A percentile compares a stretch with the other conserved stretches of the same genome.
phyloP scores from a whole-genome alignment of 2,888 invertebrate species.

The Willowsia nigromaculata region DNA sequence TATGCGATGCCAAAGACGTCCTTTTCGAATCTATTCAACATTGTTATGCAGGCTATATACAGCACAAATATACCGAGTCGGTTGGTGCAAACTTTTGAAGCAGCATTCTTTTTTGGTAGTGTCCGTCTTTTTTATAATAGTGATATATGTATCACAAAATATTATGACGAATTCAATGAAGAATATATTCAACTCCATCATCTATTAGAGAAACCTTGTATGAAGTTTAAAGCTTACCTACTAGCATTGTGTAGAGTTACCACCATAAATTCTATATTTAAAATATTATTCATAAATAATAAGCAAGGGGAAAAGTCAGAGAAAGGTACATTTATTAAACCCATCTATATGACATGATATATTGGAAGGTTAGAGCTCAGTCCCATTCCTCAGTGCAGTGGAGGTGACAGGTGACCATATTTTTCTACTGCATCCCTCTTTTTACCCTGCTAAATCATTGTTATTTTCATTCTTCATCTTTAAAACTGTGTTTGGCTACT shows the following conservation, averaged over 20 bases:
- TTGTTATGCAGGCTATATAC: not conserved
- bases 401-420: constrained; percentile 55
- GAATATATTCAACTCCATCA: not conserved
- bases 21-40: constrained; percentile 23
- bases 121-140: not conserved
- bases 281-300: not conserved
- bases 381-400: constrained; percentile 45
- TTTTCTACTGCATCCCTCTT: not conserved
- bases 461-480: not conserved
- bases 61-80: not conserved
- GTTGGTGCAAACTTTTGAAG: no score
- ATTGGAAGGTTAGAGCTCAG: constrained; percentile 58
- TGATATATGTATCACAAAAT: not conserved
- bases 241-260: not conserved
- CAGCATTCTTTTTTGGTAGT: no score
- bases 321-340: constrained; percentile 34
- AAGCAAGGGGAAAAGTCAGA: constrained; percentile 19
- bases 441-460: constrained; percentile 9
- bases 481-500: not conserved
- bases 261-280: constrained; percentile 13
- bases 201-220: not conserved
- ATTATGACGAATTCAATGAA: constrained; percentile 8
- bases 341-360: constrained; percentile 53
- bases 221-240: not conserved
- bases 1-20: constrained; percentile 50